Conservation (phyloP, 2,797 vertebrate species). For the Microhierax caerulescens region DNA sequence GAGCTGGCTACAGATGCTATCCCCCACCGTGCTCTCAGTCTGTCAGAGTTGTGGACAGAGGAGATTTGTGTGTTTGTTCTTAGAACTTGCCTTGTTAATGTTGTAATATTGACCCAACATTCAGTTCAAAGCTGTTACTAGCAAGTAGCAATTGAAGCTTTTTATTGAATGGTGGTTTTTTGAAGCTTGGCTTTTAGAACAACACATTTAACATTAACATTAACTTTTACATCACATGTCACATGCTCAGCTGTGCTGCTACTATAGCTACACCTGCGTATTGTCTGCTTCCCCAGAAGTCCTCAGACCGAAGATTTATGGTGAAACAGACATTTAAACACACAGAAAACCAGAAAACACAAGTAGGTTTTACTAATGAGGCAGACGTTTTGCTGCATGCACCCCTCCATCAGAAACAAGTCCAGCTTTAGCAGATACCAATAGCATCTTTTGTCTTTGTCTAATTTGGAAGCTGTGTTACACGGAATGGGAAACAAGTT, state of each 20-base stretch:
- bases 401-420: not conserved
- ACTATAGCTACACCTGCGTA: not conserved
- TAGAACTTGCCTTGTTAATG: not conserved
- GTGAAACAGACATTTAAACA: not conserved
- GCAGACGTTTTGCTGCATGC: not conserved
- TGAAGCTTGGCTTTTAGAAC: not conserved
- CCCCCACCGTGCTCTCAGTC: not conserved
- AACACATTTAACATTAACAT: not conserved
- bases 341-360: not conserved
- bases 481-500: not conserved
- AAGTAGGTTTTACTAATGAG: not conserved
- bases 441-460: constrained; percentile 32
- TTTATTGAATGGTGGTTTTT: not conserved
- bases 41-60: not conserved
- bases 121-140: not conserved
- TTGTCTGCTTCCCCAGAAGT: not conserved
- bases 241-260: not conserved
- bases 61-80: not conserved
- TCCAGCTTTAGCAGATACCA: constrained; percentile 8
- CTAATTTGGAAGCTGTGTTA: not conserved
- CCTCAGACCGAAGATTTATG: not conserved
- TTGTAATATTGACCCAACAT: not conserved
- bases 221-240: not conserved
- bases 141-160: not conserved
- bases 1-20: not conserved